A percentile compares a stretch with the other conserved stretches of the same genome.
phyloP scores from a whole-genome alignment of 2,888 invertebrate genomes.

The Anoplius nigerrimus region DNA sequence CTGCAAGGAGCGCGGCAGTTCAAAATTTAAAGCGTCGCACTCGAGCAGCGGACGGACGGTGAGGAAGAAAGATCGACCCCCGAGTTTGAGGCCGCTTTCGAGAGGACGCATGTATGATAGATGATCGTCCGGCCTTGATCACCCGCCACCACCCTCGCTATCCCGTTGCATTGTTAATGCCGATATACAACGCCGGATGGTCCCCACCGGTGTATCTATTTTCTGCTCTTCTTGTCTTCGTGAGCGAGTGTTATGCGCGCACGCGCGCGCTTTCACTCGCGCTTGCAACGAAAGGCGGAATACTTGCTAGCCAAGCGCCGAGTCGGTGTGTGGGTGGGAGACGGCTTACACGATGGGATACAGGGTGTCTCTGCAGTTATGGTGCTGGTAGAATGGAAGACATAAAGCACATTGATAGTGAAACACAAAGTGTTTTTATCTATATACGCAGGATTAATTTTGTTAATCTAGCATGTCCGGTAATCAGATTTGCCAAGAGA shows the following conservation, averaged over 20 bases:
- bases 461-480: too few species aligned
- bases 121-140: constrained; percentile 52
- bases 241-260: not conserved
- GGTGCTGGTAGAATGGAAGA: too few species aligned
- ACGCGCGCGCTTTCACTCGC: constrained; percentile 21
- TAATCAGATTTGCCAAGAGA: too few species aligned
- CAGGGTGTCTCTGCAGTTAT: too few species aligned
- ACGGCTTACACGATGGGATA: not conserved
- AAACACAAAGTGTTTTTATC: too few species aligned
- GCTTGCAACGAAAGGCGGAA: not conserved
- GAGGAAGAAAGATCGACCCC: constrained; percentile 1
- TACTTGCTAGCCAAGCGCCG: too few species aligned
- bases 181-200: constrained; percentile 35
- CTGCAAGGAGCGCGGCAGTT: not conserved
- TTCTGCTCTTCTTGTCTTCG: constrained; percentile 13
- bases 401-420: too few species aligned
- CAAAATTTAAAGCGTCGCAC: constrained; percentile 5
- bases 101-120: constrained; percentile 47
- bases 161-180: constrained; percentile 55
- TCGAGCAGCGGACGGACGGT: not conserved
- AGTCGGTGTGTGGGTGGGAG: too few species aligned
- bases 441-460: too few species aligned
- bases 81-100: constrained; percentile 19
- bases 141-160: constrained; percentile 39
- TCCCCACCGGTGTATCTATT: constrained; percentile 31